Evolutionary conservation across 2,797 vertebrate genomes (phyloP).

Genomic region (Halcyon badia): DNA sequence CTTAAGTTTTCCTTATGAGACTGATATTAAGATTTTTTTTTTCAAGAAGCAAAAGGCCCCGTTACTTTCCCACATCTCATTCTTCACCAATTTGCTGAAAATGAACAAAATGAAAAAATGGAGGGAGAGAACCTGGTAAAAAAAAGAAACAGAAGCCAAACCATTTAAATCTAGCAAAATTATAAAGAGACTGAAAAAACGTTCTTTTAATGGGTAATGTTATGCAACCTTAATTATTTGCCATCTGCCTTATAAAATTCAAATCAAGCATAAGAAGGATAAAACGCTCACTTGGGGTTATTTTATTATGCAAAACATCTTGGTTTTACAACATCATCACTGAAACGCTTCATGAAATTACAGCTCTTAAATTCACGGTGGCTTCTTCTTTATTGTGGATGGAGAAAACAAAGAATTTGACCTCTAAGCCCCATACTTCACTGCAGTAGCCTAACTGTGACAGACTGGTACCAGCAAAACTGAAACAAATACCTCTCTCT

Average conservation of each 20-base stretch:
- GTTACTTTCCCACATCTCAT: background rate
- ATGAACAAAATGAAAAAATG: background rate
- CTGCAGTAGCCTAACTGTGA: background rate
- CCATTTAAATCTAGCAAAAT: background rate
- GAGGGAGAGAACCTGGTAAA: background rate
- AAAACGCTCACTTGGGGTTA: slow-evolving; percentile 30
- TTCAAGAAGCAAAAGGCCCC: background rate
- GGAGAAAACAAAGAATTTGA: background rate
- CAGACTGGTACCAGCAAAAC: background rate
- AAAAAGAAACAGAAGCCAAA: background rate
- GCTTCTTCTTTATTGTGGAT: background rate
- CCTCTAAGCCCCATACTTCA: background rate
- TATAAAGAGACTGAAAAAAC: background rate
- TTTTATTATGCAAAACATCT: slow-evolving; percentile 43
- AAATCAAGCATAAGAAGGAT: slow-evolving; percentile 24
- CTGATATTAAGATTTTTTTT: background rate
- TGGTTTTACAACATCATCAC: slow-evolving; percentile 14
- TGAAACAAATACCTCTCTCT: background rate
- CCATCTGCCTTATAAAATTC: slow-evolving; percentile 44
- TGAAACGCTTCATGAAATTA: background rate
- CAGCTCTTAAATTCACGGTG: background rate
- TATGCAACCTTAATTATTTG: slow-evolving; percentile 26
- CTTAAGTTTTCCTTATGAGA: background rate
- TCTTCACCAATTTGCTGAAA: background rate
- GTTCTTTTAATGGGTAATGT: background rate